A percentile compares a stretch with the other conserved stretches of the same genome.
Evolutionary conservation across 2,888 invertebrate genomes (phyloP).

Genomic region (Cerastoderma edule): DNA sequence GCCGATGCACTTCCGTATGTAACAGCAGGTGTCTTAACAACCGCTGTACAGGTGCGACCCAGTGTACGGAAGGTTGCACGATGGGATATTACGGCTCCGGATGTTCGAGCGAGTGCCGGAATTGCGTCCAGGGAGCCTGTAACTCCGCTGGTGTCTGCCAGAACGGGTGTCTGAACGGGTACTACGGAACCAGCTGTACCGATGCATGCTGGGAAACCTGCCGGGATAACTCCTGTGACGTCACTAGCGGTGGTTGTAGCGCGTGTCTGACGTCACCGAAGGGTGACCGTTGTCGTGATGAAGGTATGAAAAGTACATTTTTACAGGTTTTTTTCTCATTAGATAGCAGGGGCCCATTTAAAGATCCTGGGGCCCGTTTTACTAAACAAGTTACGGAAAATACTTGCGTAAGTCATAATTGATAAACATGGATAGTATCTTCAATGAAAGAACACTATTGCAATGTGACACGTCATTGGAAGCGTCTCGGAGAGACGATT

Average conservation of each 20-base stretch:
- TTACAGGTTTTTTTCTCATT: too few relatives aligned
- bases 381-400: too few relatives aligned
- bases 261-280: conserved; percentile 38
- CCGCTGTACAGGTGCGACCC: conserved; percentile 21
- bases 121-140: conserved; percentile 36
- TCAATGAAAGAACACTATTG: too few relatives aligned
- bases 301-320: conserved; percentile 44
- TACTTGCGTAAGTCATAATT: too few relatives aligned
- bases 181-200: conserved; percentile 34
- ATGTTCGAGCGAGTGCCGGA: conserved; percentile 20
- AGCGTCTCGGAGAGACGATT: too few relatives aligned
- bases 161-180: conserved; percentile 24
- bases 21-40: conserved; percentile 23
- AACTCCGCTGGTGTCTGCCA: conserved; percentile 28
- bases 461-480: too few relatives aligned
- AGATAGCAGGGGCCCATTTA: too few relatives aligned
- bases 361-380: too few relatives aligned
- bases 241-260: conserved; percentile 27
- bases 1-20: conserved; percentile 27
- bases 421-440: too few relatives aligned
- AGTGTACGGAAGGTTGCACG: conserved; percentile 37
- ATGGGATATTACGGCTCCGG: conserved; percentile 29
- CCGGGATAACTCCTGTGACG: conserved; percentile 37
- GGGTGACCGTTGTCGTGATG: conserved; percentile 31
- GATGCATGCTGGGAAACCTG: conserved; percentile 36